Conservation (phyloP, 2,888 invertebrate genomes). For the Dendrolimus houi region DNA sequence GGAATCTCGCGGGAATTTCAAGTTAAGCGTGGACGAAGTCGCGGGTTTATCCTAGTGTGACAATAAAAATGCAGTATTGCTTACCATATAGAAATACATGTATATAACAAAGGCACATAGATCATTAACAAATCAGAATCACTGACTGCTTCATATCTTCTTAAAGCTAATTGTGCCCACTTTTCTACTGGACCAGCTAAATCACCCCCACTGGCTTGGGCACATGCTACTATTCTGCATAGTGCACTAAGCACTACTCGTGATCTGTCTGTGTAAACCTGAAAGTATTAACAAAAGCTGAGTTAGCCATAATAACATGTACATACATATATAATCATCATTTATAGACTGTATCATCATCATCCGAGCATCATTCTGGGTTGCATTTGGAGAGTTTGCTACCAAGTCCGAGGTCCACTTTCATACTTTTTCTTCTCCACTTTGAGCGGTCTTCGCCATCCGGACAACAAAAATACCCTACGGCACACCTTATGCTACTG, state of each 20-base stretch:
- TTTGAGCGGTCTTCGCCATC: no score
- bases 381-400: no score
- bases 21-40: not conserved
- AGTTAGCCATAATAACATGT: no score
- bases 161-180: constrained; percentile 82
- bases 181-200: constrained; percentile 78
- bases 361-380: no score
- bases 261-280: constrained; percentile 81
- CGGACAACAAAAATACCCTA: no score
- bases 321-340: no score
- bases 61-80: constrained; percentile 11
- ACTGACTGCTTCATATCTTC: constrained; percentile 82
- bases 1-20: no score
- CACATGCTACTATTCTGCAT: constrained; percentile 81
- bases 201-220: constrained; percentile 59
- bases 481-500: no score
- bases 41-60: not conserved
- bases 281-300: constrained; percentile 11
- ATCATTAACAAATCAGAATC: constrained; percentile 82
- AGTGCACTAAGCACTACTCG: constrained; percentile 80
- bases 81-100: constrained; percentile 81
- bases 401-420: no score
- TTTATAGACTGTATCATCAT: no score
- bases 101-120: constrained; percentile 81
- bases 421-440: no score